These are phyloP conservation scores for Lucilia sericata DNA, from an alignment of 1,140 invertebrate genomes.

Conservation along the genomic window DNA sequence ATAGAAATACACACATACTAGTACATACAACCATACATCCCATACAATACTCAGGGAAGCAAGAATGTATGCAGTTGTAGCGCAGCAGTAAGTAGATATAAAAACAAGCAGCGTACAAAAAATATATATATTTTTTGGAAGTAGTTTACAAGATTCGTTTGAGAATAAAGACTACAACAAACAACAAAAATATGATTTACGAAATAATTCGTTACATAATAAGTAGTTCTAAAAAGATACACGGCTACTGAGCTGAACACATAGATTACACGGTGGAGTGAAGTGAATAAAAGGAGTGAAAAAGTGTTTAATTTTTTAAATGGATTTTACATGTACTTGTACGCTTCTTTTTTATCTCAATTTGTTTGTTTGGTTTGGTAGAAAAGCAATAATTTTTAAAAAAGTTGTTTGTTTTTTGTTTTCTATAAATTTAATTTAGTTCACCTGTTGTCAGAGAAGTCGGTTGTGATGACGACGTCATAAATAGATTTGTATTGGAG, in stretches of 20 bases:
- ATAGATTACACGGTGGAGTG: neutral
- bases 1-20: neutral
- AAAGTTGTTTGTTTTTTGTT: neutral
- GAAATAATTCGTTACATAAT: neutral
- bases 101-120: constrained; percentile 3
- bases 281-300: neutral
- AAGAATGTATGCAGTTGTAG: neutral
- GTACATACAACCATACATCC: neutral
- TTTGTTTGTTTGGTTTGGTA: neutral
- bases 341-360: neutral
- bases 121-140: neutral
- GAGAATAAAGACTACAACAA: neutral
- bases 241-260: neutral
- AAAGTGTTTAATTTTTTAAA: neutral
- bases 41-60: neutral
- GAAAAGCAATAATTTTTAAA: no score
- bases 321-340: no score
- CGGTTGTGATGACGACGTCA: constrained; percentile 20
- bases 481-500: constrained; percentile 10
- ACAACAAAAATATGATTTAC: neutral
- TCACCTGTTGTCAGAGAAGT: constrained; percentile 47
- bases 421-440: neutral
- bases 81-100: neutral
- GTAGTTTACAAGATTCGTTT: neutral
- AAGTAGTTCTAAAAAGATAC: no score